Percentiles rank a stretch among this genome's conserved stretches.
These are phyloP conservation scores for Priocnemis perturbator DNA, from an alignment of 2,888 invertebrate genomes.

Conservation along the genomic window DNA sequence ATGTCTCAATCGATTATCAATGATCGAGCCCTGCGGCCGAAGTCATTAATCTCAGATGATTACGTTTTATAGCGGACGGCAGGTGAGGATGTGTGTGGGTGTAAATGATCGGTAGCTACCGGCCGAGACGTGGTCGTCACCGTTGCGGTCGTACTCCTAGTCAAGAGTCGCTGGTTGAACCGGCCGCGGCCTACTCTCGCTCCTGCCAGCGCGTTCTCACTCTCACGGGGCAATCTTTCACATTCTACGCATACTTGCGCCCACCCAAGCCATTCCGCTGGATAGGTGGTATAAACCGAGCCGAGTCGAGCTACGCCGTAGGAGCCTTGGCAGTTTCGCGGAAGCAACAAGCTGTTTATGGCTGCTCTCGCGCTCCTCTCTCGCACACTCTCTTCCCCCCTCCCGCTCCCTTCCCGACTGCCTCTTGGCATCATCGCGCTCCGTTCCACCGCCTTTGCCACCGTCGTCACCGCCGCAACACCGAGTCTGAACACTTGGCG, in stretches of 20 bases:
- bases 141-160: too few relatives aligned
- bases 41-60: too few relatives aligned
- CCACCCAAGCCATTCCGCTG: slow-evolving; percentile 47
- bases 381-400: slow-evolving; percentile 20
- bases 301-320: slow-evolving; percentile 41
- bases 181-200: slow-evolving; percentile 1
- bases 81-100: slow-evolving; percentile 16
- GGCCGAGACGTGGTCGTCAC: neutral
- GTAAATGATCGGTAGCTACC: slow-evolving; percentile 6
- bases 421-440: slow-evolving; percentile 40
- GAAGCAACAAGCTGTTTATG: slow-evolving; percentile 75
- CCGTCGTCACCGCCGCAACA: slow-evolving; percentile 43
- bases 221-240: slow-evolving; percentile 65
- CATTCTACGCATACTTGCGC: slow-evolving; percentile 70
- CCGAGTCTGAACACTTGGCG: neutral
- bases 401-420: slow-evolving; percentile 19
- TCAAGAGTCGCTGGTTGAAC: too few relatives aligned
- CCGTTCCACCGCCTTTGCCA: slow-evolving; percentile 23
- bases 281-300: slow-evolving; percentile 55
- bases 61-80: too few relatives aligned
- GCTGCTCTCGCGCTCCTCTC: slow-evolving; percentile 56
- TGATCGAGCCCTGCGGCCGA: too few relatives aligned
- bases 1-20: too few relatives aligned
- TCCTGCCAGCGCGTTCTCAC: slow-evolving; percentile 41
- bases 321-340: slow-evolving; percentile 62